phyloP scores from a whole-genome alignment of 2,797 vertebrate species.

The Linurgus olivaceus region DNA sequence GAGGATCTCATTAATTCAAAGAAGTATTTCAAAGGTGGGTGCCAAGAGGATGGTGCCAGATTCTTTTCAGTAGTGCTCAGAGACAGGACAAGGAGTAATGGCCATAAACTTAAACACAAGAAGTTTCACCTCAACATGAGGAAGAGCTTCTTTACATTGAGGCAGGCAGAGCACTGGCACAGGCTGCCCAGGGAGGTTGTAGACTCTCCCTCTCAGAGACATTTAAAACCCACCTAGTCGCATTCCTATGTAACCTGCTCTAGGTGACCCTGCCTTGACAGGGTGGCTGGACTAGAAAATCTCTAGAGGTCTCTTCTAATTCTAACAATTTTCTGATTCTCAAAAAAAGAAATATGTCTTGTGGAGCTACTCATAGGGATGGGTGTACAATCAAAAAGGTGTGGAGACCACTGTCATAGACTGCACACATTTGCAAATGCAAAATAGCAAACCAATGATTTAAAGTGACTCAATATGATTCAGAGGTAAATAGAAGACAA shows the following conservation, averaged over 20 bases:
- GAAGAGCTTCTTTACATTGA: background rate
- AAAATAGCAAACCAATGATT: background rate
- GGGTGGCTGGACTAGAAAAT: background rate
- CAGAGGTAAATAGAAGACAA: background rate
- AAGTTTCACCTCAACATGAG: background rate
- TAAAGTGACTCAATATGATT: background rate
- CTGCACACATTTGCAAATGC: background rate
- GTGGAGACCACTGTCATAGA: background rate
- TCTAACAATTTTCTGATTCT: background rate
- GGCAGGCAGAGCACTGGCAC: background rate
- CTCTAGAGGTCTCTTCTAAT: background rate
- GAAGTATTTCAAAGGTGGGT: background rate
- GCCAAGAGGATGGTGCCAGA: background rate
- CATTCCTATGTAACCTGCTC: background rate
- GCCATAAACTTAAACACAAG: background rate
- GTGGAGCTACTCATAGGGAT: background rate
- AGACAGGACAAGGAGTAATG: background rate
- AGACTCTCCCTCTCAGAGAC: rapidly evolving
- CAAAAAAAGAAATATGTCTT: background rate
- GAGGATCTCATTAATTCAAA: background rate
- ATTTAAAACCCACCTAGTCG: rapidly evolving
- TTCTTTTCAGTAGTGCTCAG: background rate
- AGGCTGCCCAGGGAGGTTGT: background rate
- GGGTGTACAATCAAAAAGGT: rapidly evolving
- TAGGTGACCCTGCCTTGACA: background rate